A percentile compares a stretch with the other conserved stretches of the same genome.
These are phyloP conservation scores for Drosophila melanica DNA, from an alignment of 1,140 invertebrate genomes.

Conservation along the genomic window DNA sequence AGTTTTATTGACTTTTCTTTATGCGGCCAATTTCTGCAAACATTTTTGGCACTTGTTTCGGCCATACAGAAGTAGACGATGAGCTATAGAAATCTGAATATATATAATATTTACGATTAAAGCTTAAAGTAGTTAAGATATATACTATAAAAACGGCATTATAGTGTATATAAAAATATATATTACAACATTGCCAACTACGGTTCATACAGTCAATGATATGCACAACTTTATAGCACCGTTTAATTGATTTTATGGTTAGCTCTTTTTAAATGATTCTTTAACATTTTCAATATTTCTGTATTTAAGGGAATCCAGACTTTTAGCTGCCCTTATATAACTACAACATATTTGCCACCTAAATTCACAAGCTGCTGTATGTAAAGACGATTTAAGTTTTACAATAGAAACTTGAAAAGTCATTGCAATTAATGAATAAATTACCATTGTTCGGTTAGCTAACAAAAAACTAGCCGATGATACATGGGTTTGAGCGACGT, in stretches of 20 bases:
- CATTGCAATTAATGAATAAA: conserved; percentile 72
- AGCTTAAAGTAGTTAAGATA: no score
- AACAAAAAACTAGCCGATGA: conserved; percentile 38
- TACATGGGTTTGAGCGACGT: conserved; percentile 54
- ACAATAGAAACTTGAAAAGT: conserved; percentile 61
- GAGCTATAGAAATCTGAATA: not conserved
- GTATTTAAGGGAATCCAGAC: conserved; percentile 13
- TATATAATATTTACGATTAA: not conserved
- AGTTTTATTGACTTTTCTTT: conserved; percentile 65
- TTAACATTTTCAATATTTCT: conserved; percentile 3
- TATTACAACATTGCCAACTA: not conserved
- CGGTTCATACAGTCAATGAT: not conserved
- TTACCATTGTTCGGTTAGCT: conserved; percentile 37
- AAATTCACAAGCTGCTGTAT: conserved; percentile 3
- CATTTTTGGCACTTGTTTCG: conserved; percentile 15
- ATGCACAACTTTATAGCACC: conserved; percentile 29
- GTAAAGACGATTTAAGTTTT: not conserved
- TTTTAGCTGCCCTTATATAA: conserved; percentile 3
- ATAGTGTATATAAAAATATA: no score
- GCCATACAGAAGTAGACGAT: conserved; percentile 11
- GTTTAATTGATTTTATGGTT: conserved; percentile 29
- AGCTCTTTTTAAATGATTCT: conserved; percentile 20
- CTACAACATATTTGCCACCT: conserved; percentile 10
- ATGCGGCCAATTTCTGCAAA: conserved; percentile 10
- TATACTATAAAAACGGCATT: no score